Evolutionary conservation across 2,888 invertebrate genomes (phyloP), one percentile per base, ranked within the genome.

Genomic region (Synergus japonicus): DNA sequence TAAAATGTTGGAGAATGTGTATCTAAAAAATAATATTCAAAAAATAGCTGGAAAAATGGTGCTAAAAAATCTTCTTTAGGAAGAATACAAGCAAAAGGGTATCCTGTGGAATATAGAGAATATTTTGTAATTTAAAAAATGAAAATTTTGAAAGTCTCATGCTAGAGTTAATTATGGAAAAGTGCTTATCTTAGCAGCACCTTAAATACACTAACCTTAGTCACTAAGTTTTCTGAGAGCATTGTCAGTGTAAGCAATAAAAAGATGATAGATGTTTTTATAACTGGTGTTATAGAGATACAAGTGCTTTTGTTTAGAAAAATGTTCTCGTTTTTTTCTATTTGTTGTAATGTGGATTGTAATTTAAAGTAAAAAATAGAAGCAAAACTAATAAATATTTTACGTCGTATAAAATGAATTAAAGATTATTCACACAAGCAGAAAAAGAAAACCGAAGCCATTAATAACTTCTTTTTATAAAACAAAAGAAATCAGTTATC

Each of bases 171-270:
- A 43, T 44, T 66, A 66, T 66, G 18, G 9, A 66, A 43, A 12
- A 5, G 7, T 41, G 43, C 43, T 66, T 65, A 65, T 5, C 4
- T 65, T 44, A 43, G 12, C 41, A 46, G 43, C 44, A 22, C n/a
- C 29, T 44, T 18, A 29, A 46, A 46, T 67, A 4, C 67, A 67
- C 67, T 67, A 43, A 67, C 67, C 67, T 67, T 67, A 46, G 44
- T 22, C 67, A 46, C 15, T 67, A 46, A 44, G 9, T 43, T 67
- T 67, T 67, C 67, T 67, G 67, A 46, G 67, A 67, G 44, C 67
- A 46, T 44, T 44, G n/a, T 43, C 67, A 46, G 8, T 67, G 67
- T 44, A 67, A 67, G 43, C 67, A 67, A 22, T 44, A 67, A 18
- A 67, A 22, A 67, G 12, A 67, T 67, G 22, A 67, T 67, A 22